These are phyloP conservation scores for Eurypyga helias DNA, from an alignment of 2,113 vertebrate genomes.

Conservation along the genomic window DNA sequence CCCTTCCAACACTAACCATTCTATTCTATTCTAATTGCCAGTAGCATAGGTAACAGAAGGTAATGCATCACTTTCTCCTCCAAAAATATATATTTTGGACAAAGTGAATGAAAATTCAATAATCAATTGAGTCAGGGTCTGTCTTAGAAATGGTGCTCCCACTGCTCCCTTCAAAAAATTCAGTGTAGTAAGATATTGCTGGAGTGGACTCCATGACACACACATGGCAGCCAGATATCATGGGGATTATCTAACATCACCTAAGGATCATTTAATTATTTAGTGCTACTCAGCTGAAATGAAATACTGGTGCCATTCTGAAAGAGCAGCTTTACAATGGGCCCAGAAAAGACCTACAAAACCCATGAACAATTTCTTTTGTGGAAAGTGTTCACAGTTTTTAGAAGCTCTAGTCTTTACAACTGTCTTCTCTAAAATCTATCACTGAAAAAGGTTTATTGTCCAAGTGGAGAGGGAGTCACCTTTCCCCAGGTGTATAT, in stretches of 20 bases:
- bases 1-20: no score
- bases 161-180: not conserved
- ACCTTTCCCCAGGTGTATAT: not conserved
- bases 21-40: no score
- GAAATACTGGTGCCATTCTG: not conserved
- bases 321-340: not conserved
- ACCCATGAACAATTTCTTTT: not conserved
- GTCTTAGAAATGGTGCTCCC: not conserved
- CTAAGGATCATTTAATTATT: slow-evolving; percentile 46
- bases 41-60: not conserved
- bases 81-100: not conserved
- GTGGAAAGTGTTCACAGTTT: not conserved
- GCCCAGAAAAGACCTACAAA: not conserved
- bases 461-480: not conserved
- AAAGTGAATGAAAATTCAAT: not conserved
- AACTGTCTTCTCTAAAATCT: not conserved
- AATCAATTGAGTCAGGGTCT: not conserved
- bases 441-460: not conserved
- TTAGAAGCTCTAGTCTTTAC: not conserved
- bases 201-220: not conserved
- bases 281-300: slow-evolving; percentile 26
- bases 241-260: slow-evolving; percentile 14
- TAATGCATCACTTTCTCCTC: not conserved
- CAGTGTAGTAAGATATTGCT: not conserved
- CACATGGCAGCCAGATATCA: slow-evolving; percentile 5